These are phyloP conservation scores for Drosophila varians DNA, from an alignment of 1,140 invertebrate species.

Conservation along the genomic window DNA sequence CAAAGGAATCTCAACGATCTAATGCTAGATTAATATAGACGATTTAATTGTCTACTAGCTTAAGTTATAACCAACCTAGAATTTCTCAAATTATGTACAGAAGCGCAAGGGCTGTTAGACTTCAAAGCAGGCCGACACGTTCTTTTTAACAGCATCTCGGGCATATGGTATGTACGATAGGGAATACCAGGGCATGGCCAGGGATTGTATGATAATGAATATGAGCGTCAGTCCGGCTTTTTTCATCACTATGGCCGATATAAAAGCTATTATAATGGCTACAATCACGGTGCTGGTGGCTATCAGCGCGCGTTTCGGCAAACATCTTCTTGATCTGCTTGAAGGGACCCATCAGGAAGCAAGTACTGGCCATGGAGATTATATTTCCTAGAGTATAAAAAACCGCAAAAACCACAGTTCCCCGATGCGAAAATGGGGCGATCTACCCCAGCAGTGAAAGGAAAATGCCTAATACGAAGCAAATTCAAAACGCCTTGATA, in stretches of 20 bases:
- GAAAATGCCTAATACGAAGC: conserved; percentile 90
- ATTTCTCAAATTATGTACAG: conserved; percentile 46
- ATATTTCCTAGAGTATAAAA: conserved; percentile 95
- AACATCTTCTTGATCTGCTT: conserved; percentile 97
- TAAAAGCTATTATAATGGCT: conserved; percentile 90
- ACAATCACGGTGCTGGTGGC: conserved; percentile 92
- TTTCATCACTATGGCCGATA: conserved; percentile 89
- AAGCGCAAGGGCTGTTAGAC: conserved; percentile 47
- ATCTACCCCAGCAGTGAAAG: conserved; percentile 88
- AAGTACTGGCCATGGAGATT: conserved; percentile 90
- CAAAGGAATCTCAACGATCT: conserved; percentile 15
- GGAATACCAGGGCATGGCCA: conserved; percentile 97
- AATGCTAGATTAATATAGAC: conserved; percentile 60
- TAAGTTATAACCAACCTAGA: conserved; percentile 35
- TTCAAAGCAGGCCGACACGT: conserved; percentile 86
- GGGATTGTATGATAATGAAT: conserved; percentile 93
- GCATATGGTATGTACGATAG: conserved; percentile 97
- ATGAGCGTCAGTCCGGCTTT: conserved; percentile 91
- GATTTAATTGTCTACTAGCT: conserved; percentile 40
- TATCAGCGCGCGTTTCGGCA: conserved; percentile 91
- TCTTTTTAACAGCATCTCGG: conserved; percentile 91
- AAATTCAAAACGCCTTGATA: conserved; percentile 93
- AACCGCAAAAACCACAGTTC: conserved; percentile 90
- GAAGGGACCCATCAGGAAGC: conserved; percentile 95
- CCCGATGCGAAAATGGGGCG: conserved; percentile 88